These are phyloP conservation scores for Monoplex corrugatus DNA, from an alignment of 2,888 invertebrate genomes.

Conservation along the genomic window DNA sequence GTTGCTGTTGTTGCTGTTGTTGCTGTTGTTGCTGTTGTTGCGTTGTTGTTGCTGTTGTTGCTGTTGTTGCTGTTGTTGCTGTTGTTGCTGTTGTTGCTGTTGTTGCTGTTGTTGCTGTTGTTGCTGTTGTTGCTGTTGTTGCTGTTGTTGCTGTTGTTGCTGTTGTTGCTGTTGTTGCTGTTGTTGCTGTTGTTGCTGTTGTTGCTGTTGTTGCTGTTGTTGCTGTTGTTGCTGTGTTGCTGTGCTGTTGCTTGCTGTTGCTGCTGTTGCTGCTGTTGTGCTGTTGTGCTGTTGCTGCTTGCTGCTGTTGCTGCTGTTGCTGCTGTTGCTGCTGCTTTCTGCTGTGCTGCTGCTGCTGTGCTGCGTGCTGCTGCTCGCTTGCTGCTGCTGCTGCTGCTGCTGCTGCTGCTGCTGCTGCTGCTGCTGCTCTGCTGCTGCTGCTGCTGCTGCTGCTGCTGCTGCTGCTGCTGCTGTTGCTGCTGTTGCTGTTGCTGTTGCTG, in stretches of 20 bases:
- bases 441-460: not conserved
- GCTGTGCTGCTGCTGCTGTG: too few relatives aligned
- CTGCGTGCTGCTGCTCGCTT: not conserved
- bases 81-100: conserved; percentile 25
- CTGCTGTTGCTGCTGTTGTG: not conserved
- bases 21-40: not conserved
- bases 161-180: not conserved
- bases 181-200: conserved; percentile 17
- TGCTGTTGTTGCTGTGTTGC: not conserved
- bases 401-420: not conserved
- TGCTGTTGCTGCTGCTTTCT: not conserved
- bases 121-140: not conserved
- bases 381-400: not conserved
- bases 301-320: conserved; percentile 1
- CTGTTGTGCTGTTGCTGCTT: not conserved
- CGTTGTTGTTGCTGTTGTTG: conserved; percentile 14
- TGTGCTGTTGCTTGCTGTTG: conserved; percentile 22
- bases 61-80: conserved; percentile 35
- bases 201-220: conserved; percentile 3
- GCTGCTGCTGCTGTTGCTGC: not conserved
- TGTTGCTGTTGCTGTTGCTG: conserved; percentile 34
- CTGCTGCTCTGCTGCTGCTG: not conserved
- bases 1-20: not conserved
- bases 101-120: conserved; percentile 28
- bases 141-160: too few relatives aligned